phyloP scores from a whole-genome alignment of 1,140 invertebrate species.

The Drosophila equinoxialis region DNA sequence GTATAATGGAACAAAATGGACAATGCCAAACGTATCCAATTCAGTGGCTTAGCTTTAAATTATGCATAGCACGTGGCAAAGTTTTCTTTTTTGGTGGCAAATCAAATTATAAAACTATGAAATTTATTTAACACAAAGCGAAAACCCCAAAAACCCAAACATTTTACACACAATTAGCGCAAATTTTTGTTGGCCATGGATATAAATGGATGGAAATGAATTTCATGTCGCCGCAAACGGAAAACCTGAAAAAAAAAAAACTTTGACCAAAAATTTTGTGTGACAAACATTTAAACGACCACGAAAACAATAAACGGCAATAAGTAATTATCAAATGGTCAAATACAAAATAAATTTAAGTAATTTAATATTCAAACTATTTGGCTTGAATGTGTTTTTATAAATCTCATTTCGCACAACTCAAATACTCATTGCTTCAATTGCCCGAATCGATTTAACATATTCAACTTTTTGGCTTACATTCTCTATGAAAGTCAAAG shows the following conservation, averaged over 20 bases:
- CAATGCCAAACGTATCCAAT: background rate
- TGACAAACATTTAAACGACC: constrained; percentile 10
- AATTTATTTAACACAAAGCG: constrained; percentile 11
- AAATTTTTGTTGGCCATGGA: constrained; percentile 4
- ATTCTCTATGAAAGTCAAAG: background rate
- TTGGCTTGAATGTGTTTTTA: background rate
- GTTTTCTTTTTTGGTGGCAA: constrained; percentile 12
- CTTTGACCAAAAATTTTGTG: background rate
- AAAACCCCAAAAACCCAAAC: constrained; percentile 11
- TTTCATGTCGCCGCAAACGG: background rate
- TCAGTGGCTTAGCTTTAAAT: constrained; percentile 1
- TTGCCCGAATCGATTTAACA: constrained; percentile 2
- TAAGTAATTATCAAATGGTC: constrained; percentile 1
- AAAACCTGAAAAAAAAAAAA: background rate
- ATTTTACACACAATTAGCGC: constrained; percentile 21
- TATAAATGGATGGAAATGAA: constrained; percentile 10
- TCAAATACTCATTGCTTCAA: background rate
- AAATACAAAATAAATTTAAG: background rate
- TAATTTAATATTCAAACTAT: background rate
- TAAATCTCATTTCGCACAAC: background rate
- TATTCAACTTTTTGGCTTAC: constrained; percentile 4
- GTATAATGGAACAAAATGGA: constrained; percentile 13
- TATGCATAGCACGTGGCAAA: constrained; percentile 14
- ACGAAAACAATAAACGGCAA: constrained; percentile 1
- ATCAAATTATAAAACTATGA: background rate